phyloP scores from a whole-genome alignment of 1,140 invertebrate genomes.

The Mya arenaria region DNA sequence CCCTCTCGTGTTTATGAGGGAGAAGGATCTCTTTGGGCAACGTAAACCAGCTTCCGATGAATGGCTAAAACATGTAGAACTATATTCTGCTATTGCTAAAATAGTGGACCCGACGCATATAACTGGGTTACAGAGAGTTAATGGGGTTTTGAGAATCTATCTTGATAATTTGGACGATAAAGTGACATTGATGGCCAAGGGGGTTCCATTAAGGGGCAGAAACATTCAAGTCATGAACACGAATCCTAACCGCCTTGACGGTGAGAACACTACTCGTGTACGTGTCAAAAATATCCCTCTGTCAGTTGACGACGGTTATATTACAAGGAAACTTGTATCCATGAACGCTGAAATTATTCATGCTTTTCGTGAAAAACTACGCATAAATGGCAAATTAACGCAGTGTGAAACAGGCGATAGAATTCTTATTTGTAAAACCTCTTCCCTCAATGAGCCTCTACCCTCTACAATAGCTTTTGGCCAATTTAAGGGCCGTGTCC shows the following conservation, averaged over 20 bases:
- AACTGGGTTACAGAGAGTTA: conserved; percentile 17
- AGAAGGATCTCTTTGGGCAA: neutral
- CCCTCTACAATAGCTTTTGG: no score
- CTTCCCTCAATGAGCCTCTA: no score
- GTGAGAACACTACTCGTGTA: neutral
- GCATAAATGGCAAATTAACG: no score
- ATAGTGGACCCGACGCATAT: conserved; percentile 2
- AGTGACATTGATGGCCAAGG: conserved; percentile 5
- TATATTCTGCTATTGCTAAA: neutral
- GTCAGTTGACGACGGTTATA: no score
- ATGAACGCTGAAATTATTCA: no score
- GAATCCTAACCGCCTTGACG: conserved; percentile 11
- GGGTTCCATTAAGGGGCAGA: conserved; percentile 28
- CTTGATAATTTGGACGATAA: conserved; percentile 19
- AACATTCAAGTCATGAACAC: neutral
- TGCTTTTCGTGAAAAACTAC: no score
- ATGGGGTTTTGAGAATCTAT: conserved; percentile 17
- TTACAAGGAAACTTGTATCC: no score
- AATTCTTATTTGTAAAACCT: no score
- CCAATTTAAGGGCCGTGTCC: no score
- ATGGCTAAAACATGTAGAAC: conserved; percentile 25
- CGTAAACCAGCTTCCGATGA: neutral
- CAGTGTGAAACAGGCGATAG: no score
- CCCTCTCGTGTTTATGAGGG: conserved; percentile 2
- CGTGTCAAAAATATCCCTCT: no score